Evolutionary conservation across 2,888 invertebrate genomes (phyloP).

Genomic region (Anthoptus insignis): DNA sequence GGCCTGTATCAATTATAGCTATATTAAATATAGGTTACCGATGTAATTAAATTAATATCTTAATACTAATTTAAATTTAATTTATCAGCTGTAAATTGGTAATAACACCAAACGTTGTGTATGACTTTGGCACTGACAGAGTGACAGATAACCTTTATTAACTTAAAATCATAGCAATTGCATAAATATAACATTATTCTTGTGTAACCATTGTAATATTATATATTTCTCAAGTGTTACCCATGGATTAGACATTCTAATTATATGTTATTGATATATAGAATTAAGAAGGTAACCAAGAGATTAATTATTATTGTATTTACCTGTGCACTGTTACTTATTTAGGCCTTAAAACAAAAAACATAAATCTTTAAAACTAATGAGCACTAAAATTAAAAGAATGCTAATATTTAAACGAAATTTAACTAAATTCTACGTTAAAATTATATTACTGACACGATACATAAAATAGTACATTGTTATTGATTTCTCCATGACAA

Average conservation of each 20-base stretch:
- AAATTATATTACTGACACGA: slow-evolving; percentile 18
- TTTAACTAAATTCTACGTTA: background rate
- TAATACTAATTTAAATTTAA: too few species aligned
- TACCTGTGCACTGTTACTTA: slow-evolving; percentile 12
- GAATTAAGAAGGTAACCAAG: background rate
- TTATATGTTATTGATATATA: background rate
- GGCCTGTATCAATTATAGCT: too few species aligned
- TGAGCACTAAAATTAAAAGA: background rate
- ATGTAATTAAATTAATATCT: background rate
- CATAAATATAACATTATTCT: too few species aligned
- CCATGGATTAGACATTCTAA: background rate
- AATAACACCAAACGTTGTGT: too few species aligned
- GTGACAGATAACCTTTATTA: too few species aligned
- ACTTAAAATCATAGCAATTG: too few species aligned
- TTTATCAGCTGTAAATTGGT: too few species aligned
- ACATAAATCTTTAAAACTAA: too few species aligned
- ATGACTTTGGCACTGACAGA: too few species aligned
- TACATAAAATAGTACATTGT: slow-evolving; percentile 48
- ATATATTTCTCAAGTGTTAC: background rate
- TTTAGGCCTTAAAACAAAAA: background rate
- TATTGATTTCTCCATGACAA: slow-evolving; percentile 66
- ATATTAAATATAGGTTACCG: too few species aligned
- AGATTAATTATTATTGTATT: background rate
- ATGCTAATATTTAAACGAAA: background rate
- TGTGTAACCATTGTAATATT: too few species aligned